phyloP scores from a whole-genome alignment of 2,113 vertebrate genomes.

The Leptosomus discolor region DNA sequence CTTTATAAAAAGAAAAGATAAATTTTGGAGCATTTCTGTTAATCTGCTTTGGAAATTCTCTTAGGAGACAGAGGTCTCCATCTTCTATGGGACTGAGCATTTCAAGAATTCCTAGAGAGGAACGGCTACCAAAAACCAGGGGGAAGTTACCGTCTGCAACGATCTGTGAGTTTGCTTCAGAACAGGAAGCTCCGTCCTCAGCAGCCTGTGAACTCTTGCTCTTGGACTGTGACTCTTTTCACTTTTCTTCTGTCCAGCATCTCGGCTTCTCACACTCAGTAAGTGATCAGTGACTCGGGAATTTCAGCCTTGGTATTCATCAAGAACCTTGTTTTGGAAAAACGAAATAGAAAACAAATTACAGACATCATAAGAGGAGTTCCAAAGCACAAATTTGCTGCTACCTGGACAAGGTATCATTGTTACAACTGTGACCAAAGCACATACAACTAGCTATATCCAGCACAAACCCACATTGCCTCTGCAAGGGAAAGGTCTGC shows the following conservation, averaged over 20 bases:
- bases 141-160: background rate
- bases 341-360: background rate
- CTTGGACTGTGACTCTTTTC: background rate
- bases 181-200: background rate
- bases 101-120: conserved; percentile 66
- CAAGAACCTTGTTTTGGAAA: background rate
- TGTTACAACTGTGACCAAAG: background rate
- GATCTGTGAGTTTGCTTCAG: background rate
- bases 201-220: background rate
- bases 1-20: background rate
- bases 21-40: background rate
- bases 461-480: background rate
- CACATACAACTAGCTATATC: background rate
- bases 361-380: background rate
- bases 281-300: background rate
- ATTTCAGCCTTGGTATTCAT: background rate
- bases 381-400: background rate
- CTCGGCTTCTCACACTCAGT: background rate
- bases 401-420: background rate
- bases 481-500: background rate
- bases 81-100: conserved; percentile 53
- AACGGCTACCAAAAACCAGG: conserved; percentile 52
- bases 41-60: background rate
- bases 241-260: background rate
- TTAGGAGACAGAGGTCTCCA: conserved; percentile 53